Evolutionary conservation across 2,113 vertebrate species (phyloP), one percentile per base, ranked within the genome.

Genomic region (Cnemophilus loriae): DNA sequence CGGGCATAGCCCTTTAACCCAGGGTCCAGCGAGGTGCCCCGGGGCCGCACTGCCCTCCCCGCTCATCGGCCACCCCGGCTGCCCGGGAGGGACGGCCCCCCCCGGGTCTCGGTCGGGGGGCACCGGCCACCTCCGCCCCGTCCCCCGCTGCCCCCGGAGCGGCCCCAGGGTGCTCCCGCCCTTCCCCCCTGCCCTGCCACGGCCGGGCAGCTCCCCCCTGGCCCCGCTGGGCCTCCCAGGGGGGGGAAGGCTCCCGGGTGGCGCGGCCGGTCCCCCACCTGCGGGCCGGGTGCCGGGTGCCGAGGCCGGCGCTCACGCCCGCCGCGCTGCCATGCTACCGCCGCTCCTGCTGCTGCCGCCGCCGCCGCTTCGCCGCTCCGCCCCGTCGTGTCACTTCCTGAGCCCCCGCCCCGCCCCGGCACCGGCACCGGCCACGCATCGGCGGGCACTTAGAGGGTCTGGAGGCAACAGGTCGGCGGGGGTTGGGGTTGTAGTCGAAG

Each of bases 351-450:
- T 1, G 59, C 78, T 1, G 28, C 52, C 1, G 67, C 88, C 23
- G 32, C 64, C 42, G 47, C 84, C 50, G 79, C 87, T 68, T 61
- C 75, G 57, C 86, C 26, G 68, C 93, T 56, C 92, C 93, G 73
- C 73, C 70, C 47, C 16, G 42, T 44, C 21, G 70, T 77, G 69
- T 97, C 96, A 97, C 87, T 96, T 97, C 96, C 96, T 90, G 88
- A 93, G 85, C 55, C 83, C 90, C 84, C 86, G 90, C 76, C 46
- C 89, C 89, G 56, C 89, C 77, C 89, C 88, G 26, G 1, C 49
- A 28, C 41, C 68, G 44, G 9, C 52, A 22, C 63, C 47, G 18
- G 22, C 44, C 41, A 16, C 71, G 19, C n/a, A 16, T 19, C 21
- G 11, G 10, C 14, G 13, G 16, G 37, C 47, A 6, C 71, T 7